These are phyloP conservation scores for Lophotis ruficrista DNA, from an alignment of 2,113 vertebrate species.

Conservation along the genomic window DNA sequence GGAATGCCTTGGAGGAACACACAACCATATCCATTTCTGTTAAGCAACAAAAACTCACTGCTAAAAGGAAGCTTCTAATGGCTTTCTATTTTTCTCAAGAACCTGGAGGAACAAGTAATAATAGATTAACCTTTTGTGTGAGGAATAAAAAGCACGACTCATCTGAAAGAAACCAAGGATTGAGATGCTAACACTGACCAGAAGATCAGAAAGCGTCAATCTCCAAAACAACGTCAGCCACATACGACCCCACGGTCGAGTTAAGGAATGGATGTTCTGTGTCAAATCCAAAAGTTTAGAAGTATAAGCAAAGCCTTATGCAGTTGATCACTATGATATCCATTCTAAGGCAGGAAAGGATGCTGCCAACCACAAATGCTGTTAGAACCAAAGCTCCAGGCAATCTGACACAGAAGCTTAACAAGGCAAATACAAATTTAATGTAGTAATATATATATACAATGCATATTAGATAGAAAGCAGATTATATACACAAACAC, in stretches of 20 bases:
- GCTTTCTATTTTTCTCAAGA: background rate
- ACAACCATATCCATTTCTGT: background rate
- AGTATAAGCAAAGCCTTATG: background rate
- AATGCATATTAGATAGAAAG: background rate
- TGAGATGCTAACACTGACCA: background rate
- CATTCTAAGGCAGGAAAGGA: background rate
- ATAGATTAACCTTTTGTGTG: background rate
- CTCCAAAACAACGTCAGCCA: background rate
- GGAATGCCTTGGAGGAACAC: background rate
- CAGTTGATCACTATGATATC: background rate
- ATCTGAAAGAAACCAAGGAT: background rate
- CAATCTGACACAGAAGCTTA: background rate
- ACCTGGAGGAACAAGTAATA: background rate
- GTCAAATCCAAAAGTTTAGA: background rate
- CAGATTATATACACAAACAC: background rate
- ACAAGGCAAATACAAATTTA: background rate
- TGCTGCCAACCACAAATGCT: background rate
- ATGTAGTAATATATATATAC: background rate
- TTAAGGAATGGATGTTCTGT: background rate
- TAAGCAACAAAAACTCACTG: background rate
- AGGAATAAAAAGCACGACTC: background rate
- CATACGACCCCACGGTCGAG: accelerated
- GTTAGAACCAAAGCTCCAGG: background rate
- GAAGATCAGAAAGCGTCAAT: background rate
- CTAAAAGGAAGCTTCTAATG: background rate